Evolutionary conservation across 2,113 vertebrate species (phyloP).

Genomic region (Leptocoma aspasia): DNA sequence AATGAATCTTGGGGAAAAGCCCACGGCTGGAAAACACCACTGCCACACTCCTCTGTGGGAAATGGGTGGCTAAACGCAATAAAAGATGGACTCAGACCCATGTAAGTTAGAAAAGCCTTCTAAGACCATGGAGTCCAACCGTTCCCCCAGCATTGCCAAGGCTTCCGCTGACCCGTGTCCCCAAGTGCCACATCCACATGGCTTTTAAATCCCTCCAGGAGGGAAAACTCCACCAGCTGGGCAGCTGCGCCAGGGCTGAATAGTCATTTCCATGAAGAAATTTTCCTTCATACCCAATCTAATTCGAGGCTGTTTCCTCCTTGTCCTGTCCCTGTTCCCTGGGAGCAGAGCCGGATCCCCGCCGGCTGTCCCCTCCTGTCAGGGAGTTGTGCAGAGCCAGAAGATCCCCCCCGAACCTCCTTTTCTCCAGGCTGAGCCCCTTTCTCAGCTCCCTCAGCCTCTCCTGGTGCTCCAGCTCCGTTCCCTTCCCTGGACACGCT

Average conservation of each 20-base stretch:
- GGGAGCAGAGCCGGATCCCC: fast-evolving
- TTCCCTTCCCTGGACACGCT: background rate
- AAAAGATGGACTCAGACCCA: background rate
- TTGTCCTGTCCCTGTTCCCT: background rate
- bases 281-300: background rate
- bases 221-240: background rate
- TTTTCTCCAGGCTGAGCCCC: background rate
- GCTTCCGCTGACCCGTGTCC: background rate
- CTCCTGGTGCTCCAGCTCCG: background rate
- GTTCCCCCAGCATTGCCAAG: background rate
- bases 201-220: background rate
- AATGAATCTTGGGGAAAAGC: background rate
- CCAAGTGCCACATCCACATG: background rate
- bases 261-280: background rate
- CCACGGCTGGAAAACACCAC: background rate
- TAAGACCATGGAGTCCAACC: fast-evolving
- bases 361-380: background rate
- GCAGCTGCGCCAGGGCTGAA: background rate
- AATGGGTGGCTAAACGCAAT: fast-evolving
- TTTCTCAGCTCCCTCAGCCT: background rate
- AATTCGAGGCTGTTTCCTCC: background rate
- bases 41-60: fast-evolving
- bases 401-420: background rate
- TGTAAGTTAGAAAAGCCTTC: background rate
- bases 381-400: background rate